These are phyloP conservation scores for Eupithecia pulchellata DNA, from an alignment of 2,888 invertebrate genomes.

Conservation along the genomic window DNA sequence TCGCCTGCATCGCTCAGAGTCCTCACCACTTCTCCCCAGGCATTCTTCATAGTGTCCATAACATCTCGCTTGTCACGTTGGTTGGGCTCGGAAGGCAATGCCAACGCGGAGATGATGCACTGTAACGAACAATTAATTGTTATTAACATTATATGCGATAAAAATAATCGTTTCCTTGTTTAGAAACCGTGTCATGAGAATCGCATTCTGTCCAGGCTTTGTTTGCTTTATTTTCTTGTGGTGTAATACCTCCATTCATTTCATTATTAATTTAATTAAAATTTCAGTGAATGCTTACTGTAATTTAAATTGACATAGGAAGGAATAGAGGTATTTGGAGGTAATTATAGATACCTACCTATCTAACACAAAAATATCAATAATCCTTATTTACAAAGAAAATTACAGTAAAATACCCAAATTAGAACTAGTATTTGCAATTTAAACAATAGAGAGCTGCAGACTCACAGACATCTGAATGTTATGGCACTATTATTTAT, in stretches of 20 bases:
- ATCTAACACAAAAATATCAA: no score
- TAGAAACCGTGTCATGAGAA: conserved; percentile 12
- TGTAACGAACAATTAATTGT: conserved; percentile 43
- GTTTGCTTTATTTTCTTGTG: conserved; percentile 3
- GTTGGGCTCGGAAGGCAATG: conserved; percentile 55
- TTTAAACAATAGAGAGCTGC: no score
- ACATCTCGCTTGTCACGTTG: conserved; percentile 68
- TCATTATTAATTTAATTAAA: no score
- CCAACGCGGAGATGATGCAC: conserved; percentile 56
- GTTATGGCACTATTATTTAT: no score
- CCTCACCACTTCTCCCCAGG: conserved; percentile 70
- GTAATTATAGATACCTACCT: no score
- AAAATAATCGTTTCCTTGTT: conserved; percentile 9
- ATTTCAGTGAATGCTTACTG: no score
- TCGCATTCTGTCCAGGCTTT: not conserved
- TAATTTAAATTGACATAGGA: not conserved
- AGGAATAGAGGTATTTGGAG: not conserved
- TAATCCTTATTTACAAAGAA: no score
- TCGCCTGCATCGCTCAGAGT: conserved; percentile 72
- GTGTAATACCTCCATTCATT: no score
- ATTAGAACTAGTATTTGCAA: no score
- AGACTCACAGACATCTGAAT: no score
- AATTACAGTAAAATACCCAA: no score
- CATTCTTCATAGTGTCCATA: conserved; percentile 73
- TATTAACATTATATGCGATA: conserved; percentile 21